Conservation (phyloP, 2,797 vertebrate genomes). For the Periparus ater region DNA sequence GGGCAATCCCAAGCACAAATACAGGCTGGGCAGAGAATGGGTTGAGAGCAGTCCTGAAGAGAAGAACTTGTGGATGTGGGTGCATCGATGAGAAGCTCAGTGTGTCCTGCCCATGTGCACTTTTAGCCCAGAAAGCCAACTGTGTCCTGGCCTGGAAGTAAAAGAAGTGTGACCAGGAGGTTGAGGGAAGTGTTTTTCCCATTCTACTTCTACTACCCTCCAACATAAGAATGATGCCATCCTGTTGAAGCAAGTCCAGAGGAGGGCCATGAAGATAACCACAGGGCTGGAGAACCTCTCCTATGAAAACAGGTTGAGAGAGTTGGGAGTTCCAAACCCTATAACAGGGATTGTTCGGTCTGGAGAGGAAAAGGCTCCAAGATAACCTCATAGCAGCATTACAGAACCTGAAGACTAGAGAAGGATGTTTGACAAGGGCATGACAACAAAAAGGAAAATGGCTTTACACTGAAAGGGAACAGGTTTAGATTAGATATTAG, state of each 20-base stretch:
- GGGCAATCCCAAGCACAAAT: background rate
- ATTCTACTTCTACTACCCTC: background rate
- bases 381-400: background rate
- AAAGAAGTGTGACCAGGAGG: background rate
- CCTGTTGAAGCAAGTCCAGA: background rate
- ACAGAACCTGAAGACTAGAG: background rate
- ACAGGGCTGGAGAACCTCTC: background rate
- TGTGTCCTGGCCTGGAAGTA: background rate
- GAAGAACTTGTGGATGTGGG: background rate
- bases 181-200: background rate
- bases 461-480: background rate
- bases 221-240: background rate
- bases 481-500: background rate
- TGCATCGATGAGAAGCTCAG: background rate
- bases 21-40: background rate
- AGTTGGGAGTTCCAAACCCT: background rate
- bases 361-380: background rate
- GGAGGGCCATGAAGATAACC: background rate
- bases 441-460: background rate
- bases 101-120: too few relatives aligned
- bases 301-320: background rate
- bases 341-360: accelerated
- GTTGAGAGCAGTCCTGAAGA: background rate
- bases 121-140: background rate
- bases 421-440: background rate